phyloP scores from a whole-genome alignment of 1,140 invertebrate species.

The Leptoteleia sp. region DNA sequence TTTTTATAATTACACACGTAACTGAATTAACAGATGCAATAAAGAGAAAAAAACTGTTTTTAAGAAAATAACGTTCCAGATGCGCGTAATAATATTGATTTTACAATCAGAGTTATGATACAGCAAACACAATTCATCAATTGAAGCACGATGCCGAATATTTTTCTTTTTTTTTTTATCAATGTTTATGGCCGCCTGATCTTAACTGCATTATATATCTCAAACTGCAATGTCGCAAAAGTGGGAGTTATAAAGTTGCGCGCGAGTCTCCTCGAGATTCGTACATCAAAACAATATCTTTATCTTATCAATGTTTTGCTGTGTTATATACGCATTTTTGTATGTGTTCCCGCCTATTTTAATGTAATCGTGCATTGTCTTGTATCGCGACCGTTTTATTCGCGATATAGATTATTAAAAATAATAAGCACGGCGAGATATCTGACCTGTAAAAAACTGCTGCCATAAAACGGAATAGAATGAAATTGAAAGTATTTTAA shows the following conservation, averaged over 20 bases:
- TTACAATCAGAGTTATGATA: conserved; percentile 8
- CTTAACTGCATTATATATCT: conserved; percentile 36
- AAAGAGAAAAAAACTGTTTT: no score
- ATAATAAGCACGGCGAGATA: background rate
- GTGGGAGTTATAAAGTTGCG: conserved; percentile 3
- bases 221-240: conserved; percentile 31
- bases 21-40: no score
- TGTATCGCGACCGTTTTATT: conserved; percentile 18
- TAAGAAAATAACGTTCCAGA: no score
- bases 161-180: conserved; percentile 45
- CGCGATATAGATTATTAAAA: conserved; percentile 8
- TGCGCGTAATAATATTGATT: conserved; percentile 21
- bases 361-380: conserved; percentile 16
- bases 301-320: conserved; percentile 59
- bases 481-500: no score
- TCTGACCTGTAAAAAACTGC: no score
- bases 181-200: conserved; percentile 22
- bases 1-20: no score
- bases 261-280: conserved; percentile 13
- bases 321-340: conserved; percentile 29
- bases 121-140: conserved; percentile 12
- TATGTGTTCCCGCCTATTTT: conserved; percentile 24
- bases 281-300: conserved; percentile 47
- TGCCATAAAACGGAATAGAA: no score
- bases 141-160: conserved; percentile 25